Conservation (phyloP, 2,888 invertebrate genomes). For the Griposia aprilina region DNA sequence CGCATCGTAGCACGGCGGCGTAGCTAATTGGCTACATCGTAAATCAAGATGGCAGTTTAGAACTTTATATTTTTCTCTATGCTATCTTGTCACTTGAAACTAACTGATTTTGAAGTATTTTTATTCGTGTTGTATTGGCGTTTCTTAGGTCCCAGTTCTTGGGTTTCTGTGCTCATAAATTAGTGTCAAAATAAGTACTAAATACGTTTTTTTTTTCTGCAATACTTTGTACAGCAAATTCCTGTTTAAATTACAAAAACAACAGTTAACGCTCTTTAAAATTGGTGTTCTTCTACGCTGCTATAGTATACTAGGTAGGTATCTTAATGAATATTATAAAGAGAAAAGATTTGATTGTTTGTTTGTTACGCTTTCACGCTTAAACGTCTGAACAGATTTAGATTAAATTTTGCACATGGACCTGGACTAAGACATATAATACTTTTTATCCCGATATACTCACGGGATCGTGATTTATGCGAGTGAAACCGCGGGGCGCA, state of each 20-base stretch:
- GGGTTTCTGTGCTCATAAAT: not conserved
- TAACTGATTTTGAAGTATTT: not conserved
- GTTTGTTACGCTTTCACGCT: too few relatives aligned
- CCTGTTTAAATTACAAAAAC: not conserved
- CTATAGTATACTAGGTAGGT: not conserved
- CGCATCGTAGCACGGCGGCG: slow-evolving; percentile 37
- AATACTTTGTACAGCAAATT: not conserved
- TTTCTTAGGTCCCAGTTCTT: not conserved
- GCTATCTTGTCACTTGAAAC: slow-evolving; percentile 4
- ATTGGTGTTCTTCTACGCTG: not conserved
- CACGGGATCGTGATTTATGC: too few relatives aligned
- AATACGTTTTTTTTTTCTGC: not conserved
- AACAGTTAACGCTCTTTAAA: not conserved
- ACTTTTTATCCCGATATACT: too few relatives aligned
- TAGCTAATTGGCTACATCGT: slow-evolving; percentile 57
- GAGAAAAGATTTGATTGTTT: too few relatives aligned
- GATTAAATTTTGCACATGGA: too few relatives aligned
- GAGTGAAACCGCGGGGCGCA: too few relatives aligned
- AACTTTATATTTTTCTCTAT: slow-evolving; percentile 35
- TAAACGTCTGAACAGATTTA: too few relatives aligned
- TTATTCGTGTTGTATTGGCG: not conserved
- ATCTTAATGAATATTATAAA: too few relatives aligned
- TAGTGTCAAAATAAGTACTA: not conserved
- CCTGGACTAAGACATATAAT: too few relatives aligned
- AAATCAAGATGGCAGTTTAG: slow-evolving; percentile 45